Evolutionary conservation across 2,888 invertebrate species (phyloP).

Genomic region (Dolomedes plantarius): DNA sequence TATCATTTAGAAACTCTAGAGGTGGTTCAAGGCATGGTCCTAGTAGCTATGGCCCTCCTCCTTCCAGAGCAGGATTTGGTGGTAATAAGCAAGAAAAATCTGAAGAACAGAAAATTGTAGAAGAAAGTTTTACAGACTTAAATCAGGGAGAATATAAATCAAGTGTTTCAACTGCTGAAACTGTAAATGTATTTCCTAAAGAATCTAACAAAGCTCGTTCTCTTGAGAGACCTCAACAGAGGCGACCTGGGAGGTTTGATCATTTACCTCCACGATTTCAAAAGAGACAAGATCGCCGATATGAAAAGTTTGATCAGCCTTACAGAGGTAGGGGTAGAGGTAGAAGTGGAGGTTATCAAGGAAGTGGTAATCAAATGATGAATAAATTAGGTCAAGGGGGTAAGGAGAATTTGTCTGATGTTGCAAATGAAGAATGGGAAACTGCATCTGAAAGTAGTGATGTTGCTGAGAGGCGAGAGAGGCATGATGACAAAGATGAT

Average conservation of each 20-base stretch:
- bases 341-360: constrained; percentile 58
- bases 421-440: constrained; percentile 82
- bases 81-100: constrained; percentile 70
- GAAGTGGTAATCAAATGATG: constrained; percentile 38
- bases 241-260: constrained; percentile 63
- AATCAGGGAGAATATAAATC: constrained; percentile 47
- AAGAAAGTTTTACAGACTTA: constrained; percentile 67
- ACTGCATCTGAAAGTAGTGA: constrained; percentile 88
- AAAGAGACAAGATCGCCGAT: constrained; percentile 60
- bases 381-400: constrained; percentile 69
- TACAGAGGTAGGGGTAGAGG: constrained; percentile 76
- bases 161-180: constrained; percentile 35
- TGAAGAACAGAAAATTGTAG: constrained; percentile 74
- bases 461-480: constrained; percentile 78
- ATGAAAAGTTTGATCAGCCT: constrained; percentile 51
- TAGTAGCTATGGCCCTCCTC: constrained; percentile 87
- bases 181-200: constrained; percentile 43
- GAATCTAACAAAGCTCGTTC: constrained; percentile 61
- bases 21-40: constrained; percentile 77
- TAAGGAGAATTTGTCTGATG: constrained; percentile 76
- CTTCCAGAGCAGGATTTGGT: constrained; percentile 85
- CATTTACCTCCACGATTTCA: constrained; percentile 72
- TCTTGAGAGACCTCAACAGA: constrained; percentile 62
- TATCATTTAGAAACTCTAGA: constrained; percentile 73
- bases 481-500: constrained; percentile 69